Evolutionary conservation across 1,140 invertebrate species (phyloP).

Genomic region (Cotesia vestalis): DNA sequence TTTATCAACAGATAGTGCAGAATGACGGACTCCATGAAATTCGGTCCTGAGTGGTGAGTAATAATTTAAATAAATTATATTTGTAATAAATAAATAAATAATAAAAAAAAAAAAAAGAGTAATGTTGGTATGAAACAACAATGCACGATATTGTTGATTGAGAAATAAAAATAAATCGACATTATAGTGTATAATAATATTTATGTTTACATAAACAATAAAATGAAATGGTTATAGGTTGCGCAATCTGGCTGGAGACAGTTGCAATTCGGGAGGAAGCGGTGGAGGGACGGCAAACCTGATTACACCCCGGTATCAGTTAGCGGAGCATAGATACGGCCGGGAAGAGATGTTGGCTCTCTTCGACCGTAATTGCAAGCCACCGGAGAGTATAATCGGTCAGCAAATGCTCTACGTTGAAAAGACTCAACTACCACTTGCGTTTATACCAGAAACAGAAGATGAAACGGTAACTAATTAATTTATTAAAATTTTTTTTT

Average conservation of each 20-base stretch:
- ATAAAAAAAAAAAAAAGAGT: not conserved
- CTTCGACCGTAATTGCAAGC: constrained; percentile 74
- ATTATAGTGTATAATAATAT: not conserved
- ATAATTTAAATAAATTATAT: constrained; percentile 30
- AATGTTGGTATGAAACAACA: no score
- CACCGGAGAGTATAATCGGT: constrained; percentile 73
- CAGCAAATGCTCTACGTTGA: constrained; percentile 77
- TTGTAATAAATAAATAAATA: no score
- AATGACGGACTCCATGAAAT: constrained; percentile 79
- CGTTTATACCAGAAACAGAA: constrained; percentile 79
- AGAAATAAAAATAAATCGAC: no score
- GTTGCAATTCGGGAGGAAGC: constrained; percentile 58
- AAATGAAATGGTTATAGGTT: constrained; percentile 61
- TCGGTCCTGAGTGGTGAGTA: constrained; percentile 75
- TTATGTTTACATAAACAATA: not conserved
- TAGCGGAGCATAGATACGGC: constrained; percentile 82
- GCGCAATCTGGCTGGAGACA: constrained; percentile 71
- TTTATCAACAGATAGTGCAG: constrained; percentile 49
- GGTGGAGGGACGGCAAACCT: constrained; percentile 62
- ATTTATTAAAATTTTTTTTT: constrained; percentile 33
- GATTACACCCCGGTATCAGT: constrained; percentile 68
- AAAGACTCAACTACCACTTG: constrained; percentile 79
- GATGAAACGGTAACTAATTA: constrained; percentile 75
- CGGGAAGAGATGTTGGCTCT: constrained; percentile 89
- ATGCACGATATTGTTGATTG: no score